phyloP scores from a whole-genome alignment of 1,140 invertebrate genomes.

The Chrysoperla carnea region DNA sequence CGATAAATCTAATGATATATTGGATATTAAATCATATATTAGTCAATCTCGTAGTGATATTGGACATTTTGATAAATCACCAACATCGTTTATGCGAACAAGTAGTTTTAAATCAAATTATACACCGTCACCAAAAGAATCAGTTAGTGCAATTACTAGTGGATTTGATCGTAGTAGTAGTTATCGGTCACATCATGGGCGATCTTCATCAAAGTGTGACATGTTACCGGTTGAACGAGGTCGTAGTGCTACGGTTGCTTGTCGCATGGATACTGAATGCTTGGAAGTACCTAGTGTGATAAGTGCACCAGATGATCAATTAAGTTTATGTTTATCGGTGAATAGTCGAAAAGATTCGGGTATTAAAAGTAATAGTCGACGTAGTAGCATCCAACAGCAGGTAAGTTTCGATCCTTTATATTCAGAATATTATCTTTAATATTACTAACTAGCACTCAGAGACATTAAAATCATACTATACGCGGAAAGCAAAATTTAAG shows the following conservation, averaged over 20 bases:
- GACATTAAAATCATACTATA: no score
- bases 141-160: not conserved
- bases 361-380: slow-evolving; percentile 62
- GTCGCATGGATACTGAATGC: slow-evolving; percentile 9
- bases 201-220: slow-evolving; percentile 19
- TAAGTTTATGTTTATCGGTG: slow-evolving; percentile 52
- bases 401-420: slow-evolving; percentile 23
- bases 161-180: slow-evolving; percentile 35
- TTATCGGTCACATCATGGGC: slow-evolving; percentile 41
- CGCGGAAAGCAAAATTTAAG: no score
- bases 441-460: no score
- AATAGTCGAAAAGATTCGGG: slow-evolving; percentile 77
- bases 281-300: slow-evolving; percentile 18
- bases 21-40: slow-evolving; percentile 46
- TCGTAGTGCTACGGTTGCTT: slow-evolving; percentile 17
- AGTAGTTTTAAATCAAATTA: slow-evolving; percentile 38
- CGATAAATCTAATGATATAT: slow-evolving; percentile 28
- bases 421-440: no score
- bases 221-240: slow-evolving; percentile 9
- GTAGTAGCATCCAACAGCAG: slow-evolving; percentile 72
- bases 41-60: slow-evolving; percentile 48
- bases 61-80: slow-evolving; percentile 17
- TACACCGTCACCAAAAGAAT: slow-evolving; percentile 20
- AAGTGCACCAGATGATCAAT: slow-evolving; percentile 34
- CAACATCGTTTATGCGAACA: slow-evolving; percentile 15